A percentile compares a stretch with the other conserved stretches of the same genome.
phyloP scores from a whole-genome alignment of 1,140 invertebrate species.

The Drosophila insularis region DNA sequence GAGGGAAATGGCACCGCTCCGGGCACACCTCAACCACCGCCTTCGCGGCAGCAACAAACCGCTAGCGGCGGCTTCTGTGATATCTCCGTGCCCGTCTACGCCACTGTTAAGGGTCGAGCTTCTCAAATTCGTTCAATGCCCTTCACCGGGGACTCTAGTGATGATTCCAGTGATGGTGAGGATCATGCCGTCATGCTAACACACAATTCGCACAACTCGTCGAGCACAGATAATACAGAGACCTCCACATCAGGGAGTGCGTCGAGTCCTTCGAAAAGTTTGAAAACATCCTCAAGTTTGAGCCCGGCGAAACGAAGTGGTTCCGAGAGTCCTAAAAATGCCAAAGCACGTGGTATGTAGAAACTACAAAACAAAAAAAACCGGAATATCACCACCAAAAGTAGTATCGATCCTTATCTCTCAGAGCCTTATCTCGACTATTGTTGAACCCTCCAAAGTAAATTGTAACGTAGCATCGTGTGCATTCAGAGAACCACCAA shows the following conservation, averaged over 20 bases:
- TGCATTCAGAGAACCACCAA: conserved; percentile 21
- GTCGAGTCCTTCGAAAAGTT: conserved; percentile 92
- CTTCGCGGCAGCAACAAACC: conserved; percentile 82
- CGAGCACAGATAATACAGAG: conserved; percentile 83
- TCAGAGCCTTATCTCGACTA: not conserved
- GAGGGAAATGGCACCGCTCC: conserved; percentile 53
- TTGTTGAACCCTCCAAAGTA: conserved; percentile 12
- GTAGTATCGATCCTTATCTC: not conserved
- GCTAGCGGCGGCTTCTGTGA: conserved; percentile 89
- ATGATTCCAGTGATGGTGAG: conserved; percentile 96
- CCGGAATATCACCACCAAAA: not conserved
- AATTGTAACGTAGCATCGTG: conserved; percentile 29
- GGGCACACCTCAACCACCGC: conserved; percentile 79
- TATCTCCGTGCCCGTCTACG: conserved; percentile 96
- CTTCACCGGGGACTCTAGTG: conserved; percentile 96
- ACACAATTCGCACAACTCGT: conserved; percentile 82
- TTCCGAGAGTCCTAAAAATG: conserved; percentile 86
- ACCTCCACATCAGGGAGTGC: conserved; percentile 85
- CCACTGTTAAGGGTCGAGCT: conserved; percentile 97
- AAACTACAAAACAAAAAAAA: not conserved
- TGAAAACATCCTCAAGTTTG: conserved; percentile 91
- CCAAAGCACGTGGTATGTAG: conserved; percentile 75
- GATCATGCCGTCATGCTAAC: conserved; percentile 84
- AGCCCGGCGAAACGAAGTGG: conserved; percentile 93
- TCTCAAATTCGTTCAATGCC: conserved; percentile 97